Evolutionary conservation across 2,888 invertebrate genomes (phyloP).

Genomic region (Oscheius sp.): DNA sequence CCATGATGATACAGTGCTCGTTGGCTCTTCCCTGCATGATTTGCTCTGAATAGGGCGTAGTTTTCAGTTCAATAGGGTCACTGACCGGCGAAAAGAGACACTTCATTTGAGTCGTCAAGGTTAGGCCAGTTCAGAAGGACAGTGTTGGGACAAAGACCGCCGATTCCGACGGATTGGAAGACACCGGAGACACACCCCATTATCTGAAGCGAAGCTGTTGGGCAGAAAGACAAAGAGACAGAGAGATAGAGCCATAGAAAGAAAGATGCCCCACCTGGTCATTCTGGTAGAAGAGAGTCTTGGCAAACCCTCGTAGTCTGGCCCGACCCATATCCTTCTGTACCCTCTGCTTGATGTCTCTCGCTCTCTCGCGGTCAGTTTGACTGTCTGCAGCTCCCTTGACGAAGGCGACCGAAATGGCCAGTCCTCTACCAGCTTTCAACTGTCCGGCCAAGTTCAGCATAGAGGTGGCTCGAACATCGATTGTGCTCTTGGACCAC

Average conservation of each 20-base stretch:
- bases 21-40: conserved; percentile 84
- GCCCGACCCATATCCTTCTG: conserved; percentile 84
- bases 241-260: background rate
- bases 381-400: conserved; percentile 78
- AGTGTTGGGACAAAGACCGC: conserved; percentile 97
- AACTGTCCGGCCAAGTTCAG: conserved; percentile 94
- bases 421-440: conserved; percentile 86
- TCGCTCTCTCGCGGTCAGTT: conserved; percentile 78
- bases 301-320: conserved; percentile 95
- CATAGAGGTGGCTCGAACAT: conserved; percentile 79
- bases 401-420: conserved; percentile 87
- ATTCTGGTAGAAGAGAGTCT: conserved; percentile 88
- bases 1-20: conserved; percentile 93
- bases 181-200: conserved; percentile 70
- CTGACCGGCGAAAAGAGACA: conserved; percentile 59
- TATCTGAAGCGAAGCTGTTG: conserved; percentile 45
- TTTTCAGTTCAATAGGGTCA: background rate
- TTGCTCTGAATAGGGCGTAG: conserved; percentile 61
- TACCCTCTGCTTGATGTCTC: conserved; percentile 77
- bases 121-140: conserved; percentile 99
- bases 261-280: conserved; percentile 76
- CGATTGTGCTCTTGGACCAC: conserved; percentile 76
- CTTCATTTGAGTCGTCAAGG: conserved; percentile 65
- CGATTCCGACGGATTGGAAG: conserved; percentile 94
- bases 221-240: background rate